Evolutionary conservation across 2,113 vertebrate species (phyloP).

Genomic region (Condylura cristata): DNA sequence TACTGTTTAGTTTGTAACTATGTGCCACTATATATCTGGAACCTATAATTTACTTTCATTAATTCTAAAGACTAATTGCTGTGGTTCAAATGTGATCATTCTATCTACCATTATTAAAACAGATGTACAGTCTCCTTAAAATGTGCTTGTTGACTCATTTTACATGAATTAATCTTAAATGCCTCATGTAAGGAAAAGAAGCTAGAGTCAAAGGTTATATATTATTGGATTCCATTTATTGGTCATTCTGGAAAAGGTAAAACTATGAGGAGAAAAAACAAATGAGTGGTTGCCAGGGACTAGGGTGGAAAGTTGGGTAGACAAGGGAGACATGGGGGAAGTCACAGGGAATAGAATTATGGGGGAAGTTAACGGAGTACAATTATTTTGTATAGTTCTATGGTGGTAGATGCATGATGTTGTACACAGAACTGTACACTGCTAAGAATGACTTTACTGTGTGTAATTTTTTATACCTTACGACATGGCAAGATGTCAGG

Average conservation of each 20-base stretch:
- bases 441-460: neutral
- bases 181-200: constrained; percentile 16
- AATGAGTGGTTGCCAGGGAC: neutral
- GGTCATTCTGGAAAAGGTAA: constrained; percentile 28
- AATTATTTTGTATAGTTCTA: neutral
- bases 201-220: neutral
- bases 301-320: neutral
- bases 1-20: neutral
- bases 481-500: neutral
- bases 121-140: neutral
- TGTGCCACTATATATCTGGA: neutral
- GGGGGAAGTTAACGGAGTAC: too few relatives aligned
- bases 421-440: neutral
- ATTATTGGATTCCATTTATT: constrained; percentile 6
- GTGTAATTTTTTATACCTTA: neutral
- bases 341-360: neutral
- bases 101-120: constrained; percentile 7
- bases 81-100: constrained; percentile 18
- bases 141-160: neutral
- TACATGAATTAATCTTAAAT: constrained; percentile 31
- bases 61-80: constrained; percentile 13
- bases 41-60: constrained; percentile 27
- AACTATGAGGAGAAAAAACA: neutral
- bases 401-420: neutral
- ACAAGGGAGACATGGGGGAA: neutral